Conservation (phyloP, 2,888 invertebrate species). For the Strigamia transsilvanica region DNA sequence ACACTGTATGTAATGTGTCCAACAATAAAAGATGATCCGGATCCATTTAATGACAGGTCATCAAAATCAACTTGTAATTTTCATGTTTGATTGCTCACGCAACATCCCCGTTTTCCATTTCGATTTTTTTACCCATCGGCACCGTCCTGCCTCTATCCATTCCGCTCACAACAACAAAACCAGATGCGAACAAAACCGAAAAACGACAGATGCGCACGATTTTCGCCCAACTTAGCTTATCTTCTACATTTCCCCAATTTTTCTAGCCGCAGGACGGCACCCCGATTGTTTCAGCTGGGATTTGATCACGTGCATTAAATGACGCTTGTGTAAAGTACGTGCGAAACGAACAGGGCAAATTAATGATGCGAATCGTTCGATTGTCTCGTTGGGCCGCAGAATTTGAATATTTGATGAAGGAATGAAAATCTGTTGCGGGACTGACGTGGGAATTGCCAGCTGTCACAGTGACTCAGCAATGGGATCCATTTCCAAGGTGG, state of each 20-base stretch:
- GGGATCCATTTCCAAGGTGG: conserved; percentile 6
- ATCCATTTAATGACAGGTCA: conserved; percentile 28
- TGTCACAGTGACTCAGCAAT: conserved; percentile 5
- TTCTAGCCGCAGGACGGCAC: too few species aligned
- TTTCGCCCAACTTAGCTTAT: too few species aligned
- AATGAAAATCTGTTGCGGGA: background rate
- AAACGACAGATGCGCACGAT: background rate
- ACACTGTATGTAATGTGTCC: background rate
- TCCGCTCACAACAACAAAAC: too few species aligned
- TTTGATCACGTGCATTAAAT: conserved; percentile 14
- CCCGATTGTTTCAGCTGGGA: background rate
- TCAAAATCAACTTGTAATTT: conserved; percentile 35
- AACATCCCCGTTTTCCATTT: background rate
- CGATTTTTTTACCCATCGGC: background rate
- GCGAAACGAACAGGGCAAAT: background rate
- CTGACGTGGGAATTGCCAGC: conserved; percentile 31
- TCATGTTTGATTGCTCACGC: conserved; percentile 14
- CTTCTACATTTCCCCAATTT: too few species aligned
- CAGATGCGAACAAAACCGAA: background rate
- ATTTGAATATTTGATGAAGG: conserved; percentile 43
- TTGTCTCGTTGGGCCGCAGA: background rate
- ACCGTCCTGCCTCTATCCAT: background rate
- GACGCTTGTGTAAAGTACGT: conserved; percentile 26
- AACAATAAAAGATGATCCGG: background rate
- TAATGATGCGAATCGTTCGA: conserved; percentile 5